Percentiles rank a stretch among this genome's conserved stretches.
These are phyloP conservation scores for Microtus montanus DNA, from an alignment of 2,113 vertebrate species.

Conservation along the genomic window DNA sequence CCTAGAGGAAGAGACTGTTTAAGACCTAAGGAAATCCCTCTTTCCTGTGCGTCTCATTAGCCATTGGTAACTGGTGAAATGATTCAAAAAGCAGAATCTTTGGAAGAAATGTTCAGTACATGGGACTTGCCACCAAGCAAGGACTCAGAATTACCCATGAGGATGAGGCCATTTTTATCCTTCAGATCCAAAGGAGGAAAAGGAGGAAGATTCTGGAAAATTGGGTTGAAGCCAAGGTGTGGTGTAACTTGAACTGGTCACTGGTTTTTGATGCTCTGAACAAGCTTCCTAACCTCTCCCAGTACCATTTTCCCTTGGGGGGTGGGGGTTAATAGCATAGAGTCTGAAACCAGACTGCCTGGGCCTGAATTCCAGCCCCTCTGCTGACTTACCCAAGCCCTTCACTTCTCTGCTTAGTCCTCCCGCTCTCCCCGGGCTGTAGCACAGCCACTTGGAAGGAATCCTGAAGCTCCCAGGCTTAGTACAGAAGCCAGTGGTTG, in stretches of 20 bases:
- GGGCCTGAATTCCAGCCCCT: not conserved
- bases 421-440: not conserved
- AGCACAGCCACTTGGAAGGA: not conserved
- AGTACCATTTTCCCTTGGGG: not conserved
- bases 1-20: slow-evolving; percentile 30
- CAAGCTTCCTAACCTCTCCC: not conserved
- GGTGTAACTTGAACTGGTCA: not conserved
- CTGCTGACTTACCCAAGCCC: not conserved
- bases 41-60: slow-evolving; percentile 45
- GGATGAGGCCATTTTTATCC: not conserved
- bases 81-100: slow-evolving; percentile 9
- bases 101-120: not conserved
- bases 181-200: slow-evolving; percentile 18
- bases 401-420: not conserved
- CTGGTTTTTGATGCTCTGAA: not conserved
- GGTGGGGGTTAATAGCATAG: not conserved
- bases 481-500: not conserved
- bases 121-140: not conserved
- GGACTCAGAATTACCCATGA: not conserved
- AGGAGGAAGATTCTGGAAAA: not conserved
- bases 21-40: slow-evolving; percentile 46
- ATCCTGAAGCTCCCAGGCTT: not conserved
- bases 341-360: not conserved
- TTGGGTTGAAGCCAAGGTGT: not conserved
- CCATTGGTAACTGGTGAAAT: slow-evolving; percentile 9